Evolutionary conservation across 2,797 vertebrate species (phyloP), one percentile per base, ranked within the genome.

Genomic region (Mormyrops attenuatus): DNA sequence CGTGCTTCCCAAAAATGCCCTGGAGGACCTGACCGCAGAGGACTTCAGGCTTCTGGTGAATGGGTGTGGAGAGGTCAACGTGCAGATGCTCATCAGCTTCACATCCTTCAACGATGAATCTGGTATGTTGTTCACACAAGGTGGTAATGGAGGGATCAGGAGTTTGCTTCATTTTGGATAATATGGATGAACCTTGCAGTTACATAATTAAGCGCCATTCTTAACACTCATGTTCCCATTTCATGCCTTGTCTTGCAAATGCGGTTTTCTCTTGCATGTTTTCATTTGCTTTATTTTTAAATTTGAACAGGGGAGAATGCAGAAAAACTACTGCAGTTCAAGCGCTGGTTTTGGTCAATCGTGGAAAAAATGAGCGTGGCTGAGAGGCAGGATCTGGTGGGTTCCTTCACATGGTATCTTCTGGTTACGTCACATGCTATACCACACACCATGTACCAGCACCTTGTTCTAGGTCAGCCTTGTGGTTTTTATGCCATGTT

Each of bases 361-460:
- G 99, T 99, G 73, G 99, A 99, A 95, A 99, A 99, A 95, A 99
- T 99, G 99, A 99, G 98, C 91, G 99, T 99, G 98, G 97, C 99
- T 0, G 99, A 99, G 94, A 97, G 99, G 92, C 99, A 99, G 94
- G 99, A 99, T 93, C 96, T 99, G 95, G 99, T 99, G 95, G 95
- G 97, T 95, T 80, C 6, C 73, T n/a, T 80, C 73, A 41, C 38
- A 6, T 44, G 41, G 73, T 80, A 80, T 80, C 73, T 41, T n/a
- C 73, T n/a, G 38, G 38, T 80, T 30, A 47, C 73, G 9, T 47
- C 73, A 80, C 17, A 80, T 17, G 15, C 38, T n/a, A 80, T 44
- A 80, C 38, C 38, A 80, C 38, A 44, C 38, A 7, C 5, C 73
- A 9, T 47, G 41, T 80, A 41, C 41, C 17, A 47, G 38, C 30